These are phyloP conservation scores for Beaufortia kweichowensis DNA, from an alignment of 2,113 vertebrate species.

Conservation along the genomic window DNA sequence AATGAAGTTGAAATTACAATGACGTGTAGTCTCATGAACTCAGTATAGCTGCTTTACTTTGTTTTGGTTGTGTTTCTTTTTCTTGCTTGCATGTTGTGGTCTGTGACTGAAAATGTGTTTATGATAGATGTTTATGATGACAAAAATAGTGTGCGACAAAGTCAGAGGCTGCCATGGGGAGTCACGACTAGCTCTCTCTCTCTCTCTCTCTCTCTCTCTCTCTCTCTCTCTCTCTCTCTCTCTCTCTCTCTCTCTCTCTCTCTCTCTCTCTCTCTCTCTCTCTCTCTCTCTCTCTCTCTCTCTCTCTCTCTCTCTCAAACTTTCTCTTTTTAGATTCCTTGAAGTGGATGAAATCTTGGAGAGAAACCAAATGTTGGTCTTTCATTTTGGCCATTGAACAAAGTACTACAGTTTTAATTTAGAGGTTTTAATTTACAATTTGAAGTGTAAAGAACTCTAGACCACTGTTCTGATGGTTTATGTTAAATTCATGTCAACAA, in stretches of 20 bases:
- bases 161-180: neutral
- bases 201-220: neutral
- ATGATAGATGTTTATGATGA: too few species aligned
- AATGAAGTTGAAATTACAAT: too few species aligned
- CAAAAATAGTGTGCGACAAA: too few species aligned
- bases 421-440: neutral
- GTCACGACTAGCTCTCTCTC: neutral
- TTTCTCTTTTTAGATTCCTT: neutral
- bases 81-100: neutral
- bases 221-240: conserved; percentile 11
- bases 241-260: neutral
- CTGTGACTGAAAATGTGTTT: too few species aligned
- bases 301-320: neutral
- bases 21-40: too few species aligned
- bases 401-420: neutral
- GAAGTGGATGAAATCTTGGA: neutral
- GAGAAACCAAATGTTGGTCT: neutral
- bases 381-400: neutral
- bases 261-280: neutral
- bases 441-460: neutral
- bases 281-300: neutral
- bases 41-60: too few species aligned
- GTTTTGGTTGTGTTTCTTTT: neutral
- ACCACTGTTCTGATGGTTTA: neutral
- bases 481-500: neutral